Conservation (phyloP, 2,797 vertebrate species). For the Agapornis canus region DNA sequence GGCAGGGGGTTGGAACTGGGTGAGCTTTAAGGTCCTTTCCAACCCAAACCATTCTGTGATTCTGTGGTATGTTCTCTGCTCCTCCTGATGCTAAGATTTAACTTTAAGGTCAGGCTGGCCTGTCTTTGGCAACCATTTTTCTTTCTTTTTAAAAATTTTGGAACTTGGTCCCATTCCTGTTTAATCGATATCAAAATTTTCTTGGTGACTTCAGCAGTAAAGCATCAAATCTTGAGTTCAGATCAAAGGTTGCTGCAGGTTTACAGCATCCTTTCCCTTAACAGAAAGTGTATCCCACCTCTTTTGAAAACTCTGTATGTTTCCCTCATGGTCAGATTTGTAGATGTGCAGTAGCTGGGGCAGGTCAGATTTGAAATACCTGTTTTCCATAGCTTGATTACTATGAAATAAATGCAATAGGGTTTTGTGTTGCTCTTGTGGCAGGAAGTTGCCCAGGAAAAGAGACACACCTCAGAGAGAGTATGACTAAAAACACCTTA, state of each 20-base stretch:
- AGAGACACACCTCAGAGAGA: slow-evolving; percentile 26
- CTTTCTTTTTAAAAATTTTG: neutral
- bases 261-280: neutral
- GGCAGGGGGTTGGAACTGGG: neutral
- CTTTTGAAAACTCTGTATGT: neutral
- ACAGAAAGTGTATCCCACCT: neutral
- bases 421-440: neutral
- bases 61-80: neutral
- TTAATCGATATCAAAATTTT: neutral
- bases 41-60: neutral
- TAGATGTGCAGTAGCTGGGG: neutral
- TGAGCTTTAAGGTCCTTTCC: neutral
- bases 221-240: neutral
- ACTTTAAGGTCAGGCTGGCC: neutral
- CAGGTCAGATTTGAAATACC: neutral
- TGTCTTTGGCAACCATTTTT: neutral
- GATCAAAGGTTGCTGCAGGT: neutral
- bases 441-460: slow-evolving; percentile 54
- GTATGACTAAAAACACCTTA: neutral
- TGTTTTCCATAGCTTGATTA: neutral
- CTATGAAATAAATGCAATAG: neutral
- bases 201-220: neutral
- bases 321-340: neutral
- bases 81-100: neutral
- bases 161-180: neutral